Percentiles rank a stretch among this genome's conserved stretches.
phyloP scores from a whole-genome alignment of 2,888 invertebrate species.

The Drosophila leonis region DNA sequence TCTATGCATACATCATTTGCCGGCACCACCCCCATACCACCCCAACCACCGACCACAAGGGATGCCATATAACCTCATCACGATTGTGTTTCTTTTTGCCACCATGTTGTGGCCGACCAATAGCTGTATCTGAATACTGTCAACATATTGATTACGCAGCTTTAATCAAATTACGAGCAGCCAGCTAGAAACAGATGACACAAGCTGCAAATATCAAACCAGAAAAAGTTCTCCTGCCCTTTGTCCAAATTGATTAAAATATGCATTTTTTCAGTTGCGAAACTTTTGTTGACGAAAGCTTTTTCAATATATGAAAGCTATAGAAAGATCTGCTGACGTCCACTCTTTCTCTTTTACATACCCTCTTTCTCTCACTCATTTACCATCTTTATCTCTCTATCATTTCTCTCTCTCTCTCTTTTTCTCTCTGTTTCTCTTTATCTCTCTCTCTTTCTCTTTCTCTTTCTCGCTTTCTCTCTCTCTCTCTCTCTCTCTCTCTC shows the following conservation, averaged over 20 bases:
- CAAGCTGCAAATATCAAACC: background rate
- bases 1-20: conserved; percentile 70
- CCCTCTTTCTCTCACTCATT: background rate
- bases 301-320: background rate
- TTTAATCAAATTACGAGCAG: conserved; percentile 54
- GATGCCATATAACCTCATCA: conserved; percentile 61
- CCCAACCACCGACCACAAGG: conserved; percentile 31
- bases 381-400: background rate
- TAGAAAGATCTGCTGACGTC: background rate
- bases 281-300: background rate
- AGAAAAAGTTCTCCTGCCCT: background rate
- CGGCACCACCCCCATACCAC: conserved; percentile 9
- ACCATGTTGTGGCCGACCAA: conserved; percentile 5
- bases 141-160: conserved; percentile 59
- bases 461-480: background rate
- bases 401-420: background rate
- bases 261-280: background rate
- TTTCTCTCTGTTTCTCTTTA: background rate
- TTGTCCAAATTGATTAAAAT: background rate
- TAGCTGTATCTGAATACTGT: conserved; percentile 45
- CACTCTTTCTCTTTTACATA: background rate
- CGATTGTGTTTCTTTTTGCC: conserved; percentile 2
- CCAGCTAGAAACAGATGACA: conserved; percentile 6
- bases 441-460: background rate
- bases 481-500: background rate